Base-by-base conservation (phyloP, 2,888 invertebrate species). In the Athripsodes cinereus region DNA sequence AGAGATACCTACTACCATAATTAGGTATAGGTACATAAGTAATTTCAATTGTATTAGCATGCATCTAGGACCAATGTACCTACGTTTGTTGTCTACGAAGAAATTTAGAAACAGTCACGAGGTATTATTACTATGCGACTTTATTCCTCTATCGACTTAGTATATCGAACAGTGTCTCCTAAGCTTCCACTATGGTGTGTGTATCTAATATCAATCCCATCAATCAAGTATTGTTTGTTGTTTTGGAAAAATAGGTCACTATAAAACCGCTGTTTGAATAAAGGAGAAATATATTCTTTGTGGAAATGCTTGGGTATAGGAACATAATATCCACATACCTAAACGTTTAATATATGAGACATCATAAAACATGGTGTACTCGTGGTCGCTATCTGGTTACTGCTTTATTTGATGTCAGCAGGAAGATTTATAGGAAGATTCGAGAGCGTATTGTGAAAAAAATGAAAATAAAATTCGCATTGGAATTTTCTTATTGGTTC, bases 271-370 rank as follows among this genome's bases (percentile, higher is more conserved):
- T 40, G 13, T 40, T 8, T 40, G 10, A 26, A 26, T 40, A n/a
- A 40, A 40, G 13, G 40, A 16, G 13, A 40, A 40, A 13, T 3
- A 8, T 40, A 3, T 40, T n/a, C 40, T 6, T 31, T 31, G 11
- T 31, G 11, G 11, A 31, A 8, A 40, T 13, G 40, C 13, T n/a
- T 5, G 8, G 16, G 13, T 13, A n/a, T 40, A 40, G 6, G 5
- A 40, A 40, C 40, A 40, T 40, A 40, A 40, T 40, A 40, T 16
- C 40, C 2, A 13, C 13, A 40, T 40, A 40, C 31, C 6, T n/a
- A 40, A 40, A 40, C n/a, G 40, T 40, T 40, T 40, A 40, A 40
- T 40, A 40, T 40, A 40, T 40, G 40, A 40, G 40, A 16, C 40
- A 40, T 16, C 40, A 40, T 40, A 40, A 40, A 40, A 40, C 40